Evolutionary conservation across 2,888 invertebrate species (phyloP).

Genomic region (Parthenolecanium corni): DNA sequence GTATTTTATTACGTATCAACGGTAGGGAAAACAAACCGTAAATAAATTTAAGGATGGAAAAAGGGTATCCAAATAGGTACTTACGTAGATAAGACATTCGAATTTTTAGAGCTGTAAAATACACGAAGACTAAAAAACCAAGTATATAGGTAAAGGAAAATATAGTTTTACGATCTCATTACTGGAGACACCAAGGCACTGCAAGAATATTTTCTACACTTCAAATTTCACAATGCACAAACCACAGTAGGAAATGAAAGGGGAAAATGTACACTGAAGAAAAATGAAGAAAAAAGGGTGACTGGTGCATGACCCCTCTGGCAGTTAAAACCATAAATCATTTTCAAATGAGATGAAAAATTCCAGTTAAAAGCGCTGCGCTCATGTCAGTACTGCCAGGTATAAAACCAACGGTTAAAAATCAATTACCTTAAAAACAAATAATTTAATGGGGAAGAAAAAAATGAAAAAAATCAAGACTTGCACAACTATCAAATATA

Average conservation of each 20-base stretch:
- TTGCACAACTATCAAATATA: slow-evolving; percentile 4
- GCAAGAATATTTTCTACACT: neutral
- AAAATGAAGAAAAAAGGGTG: slow-evolving; percentile 8
- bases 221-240: neutral
- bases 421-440: slow-evolving; percentile 17
- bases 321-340: slow-evolving; percentile 12
- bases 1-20: neutral
- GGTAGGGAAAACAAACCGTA: neutral
- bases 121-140: neutral
- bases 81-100: too few species aligned
- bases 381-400: slow-evolving; percentile 1
- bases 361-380: slow-evolving; percentile 3
- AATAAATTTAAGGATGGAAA: too few species aligned
- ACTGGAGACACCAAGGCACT: neutral
- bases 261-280: neutral
- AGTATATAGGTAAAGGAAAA: neutral
- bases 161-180: too few species aligned
- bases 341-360: slow-evolving; percentile 12
- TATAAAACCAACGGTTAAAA: slow-evolving; percentile 11
- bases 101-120: too few species aligned
- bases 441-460: neutral
- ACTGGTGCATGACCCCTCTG: slow-evolving; percentile 18
- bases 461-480: neutral
- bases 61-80: too few species aligned
- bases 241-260: neutral